Base-by-base conservation (phyloP, 2,113 vertebrate genomes). In the Himantopus leucocephalus region DNA sequence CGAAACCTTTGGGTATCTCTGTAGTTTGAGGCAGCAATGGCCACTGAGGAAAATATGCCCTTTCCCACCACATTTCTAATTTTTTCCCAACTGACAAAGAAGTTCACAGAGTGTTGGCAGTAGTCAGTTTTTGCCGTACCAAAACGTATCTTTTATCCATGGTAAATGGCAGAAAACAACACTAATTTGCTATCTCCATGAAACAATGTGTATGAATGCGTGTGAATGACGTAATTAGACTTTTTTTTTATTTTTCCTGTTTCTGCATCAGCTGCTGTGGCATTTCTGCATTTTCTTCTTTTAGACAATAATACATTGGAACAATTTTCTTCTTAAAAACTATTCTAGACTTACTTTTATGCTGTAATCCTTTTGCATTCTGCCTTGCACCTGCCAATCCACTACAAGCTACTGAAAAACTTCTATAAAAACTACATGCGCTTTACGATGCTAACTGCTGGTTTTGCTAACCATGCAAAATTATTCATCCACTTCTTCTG, bases 271-370 rank as follows among this genome's bases (percentile, higher is more conserved):
- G 92, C 84, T 92, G 89, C 80, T 79, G 63, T 88, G 86, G 52
- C 84, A 60, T 94, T 94, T 91, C 76, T 91, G 77, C 81, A 18
- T 90, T 84, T 95, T 92, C 80, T 89, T 95, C 73, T 75, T 96
- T 90, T 70, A 83, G 78, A 94, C 74, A 96, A 95, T 79, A 85
- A 88, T 82, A 90, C 63, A 9, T 82, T 64, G 45, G 73, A 89
- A 89, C 73, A n/a, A 55, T 91, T 85, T 72, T 78, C 73, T 62
- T 74, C 87, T 81, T 92, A 56, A 90, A 89, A 91, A 85, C 56
- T 72, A 45, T 68, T 94, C 66, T 68, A 58, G 19, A 63, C 21
- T 90, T 59, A 91, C 73, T 92, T 93, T 64, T 72, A 23, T 58
- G 58, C 41, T 88, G 34, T 76, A 85, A 83, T 88, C 68, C 67